A percentile compares a stretch with the other conserved stretches of the same genome.
These are phyloP conservation scores for Athene noctua DNA, from an alignment of 2,113 vertebrate species.

Conservation along the genomic window DNA sequence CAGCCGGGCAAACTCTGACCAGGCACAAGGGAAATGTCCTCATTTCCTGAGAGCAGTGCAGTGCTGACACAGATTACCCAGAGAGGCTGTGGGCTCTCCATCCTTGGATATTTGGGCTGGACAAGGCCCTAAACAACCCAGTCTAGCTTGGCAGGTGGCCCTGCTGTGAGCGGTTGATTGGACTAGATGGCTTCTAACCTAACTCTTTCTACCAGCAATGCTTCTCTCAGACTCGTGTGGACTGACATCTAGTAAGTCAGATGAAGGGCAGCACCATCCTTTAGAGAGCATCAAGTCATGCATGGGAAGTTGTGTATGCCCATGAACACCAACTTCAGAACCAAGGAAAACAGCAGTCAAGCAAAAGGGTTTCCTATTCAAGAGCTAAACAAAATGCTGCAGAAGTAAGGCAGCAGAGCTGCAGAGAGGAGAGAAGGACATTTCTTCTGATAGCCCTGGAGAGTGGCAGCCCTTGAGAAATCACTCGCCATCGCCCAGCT, in stretches of 20 bases:
- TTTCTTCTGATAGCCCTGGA: neutral
- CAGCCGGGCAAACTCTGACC: neutral
- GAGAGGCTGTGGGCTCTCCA: neutral
- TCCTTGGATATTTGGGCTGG: neutral
- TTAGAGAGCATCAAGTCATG: neutral
- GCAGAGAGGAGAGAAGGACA: neutral
- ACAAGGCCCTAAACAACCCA: neutral
- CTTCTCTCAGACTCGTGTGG: neutral
- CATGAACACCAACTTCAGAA: neutral
- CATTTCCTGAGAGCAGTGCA: neutral
- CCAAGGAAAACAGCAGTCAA: neutral
- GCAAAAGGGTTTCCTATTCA: neutral
- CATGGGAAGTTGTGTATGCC: neutral
- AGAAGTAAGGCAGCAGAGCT: neutral
- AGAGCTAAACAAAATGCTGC: neutral
- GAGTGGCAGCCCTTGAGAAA: neutral
- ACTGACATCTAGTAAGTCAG: neutral
- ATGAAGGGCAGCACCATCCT: neutral
- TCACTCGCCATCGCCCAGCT: accelerated
- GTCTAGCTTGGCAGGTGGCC: neutral
- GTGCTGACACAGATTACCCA: neutral
- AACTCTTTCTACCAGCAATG: neutral
- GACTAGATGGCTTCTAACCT: neutral
- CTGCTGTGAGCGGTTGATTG: neutral
- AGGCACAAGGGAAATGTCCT: neutral